A percentile compares a stretch with the other conserved stretches of the same genome.
phyloP scores from a whole-genome alignment of 2,888 invertebrate species.

The Tetragonula carbonaria region DNA sequence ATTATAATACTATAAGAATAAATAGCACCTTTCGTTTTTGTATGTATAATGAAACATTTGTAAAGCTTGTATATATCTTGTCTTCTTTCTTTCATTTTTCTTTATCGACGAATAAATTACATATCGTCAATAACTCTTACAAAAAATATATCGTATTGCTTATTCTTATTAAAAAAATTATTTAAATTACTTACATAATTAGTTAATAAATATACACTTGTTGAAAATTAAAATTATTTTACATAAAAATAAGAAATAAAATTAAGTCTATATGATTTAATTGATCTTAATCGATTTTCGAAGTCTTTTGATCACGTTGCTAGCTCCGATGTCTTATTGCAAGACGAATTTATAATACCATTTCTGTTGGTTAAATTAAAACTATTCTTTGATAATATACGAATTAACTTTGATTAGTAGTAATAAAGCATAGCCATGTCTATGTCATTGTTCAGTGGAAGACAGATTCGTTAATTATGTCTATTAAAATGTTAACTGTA shows the following conservation, averaged over 20 bases:
- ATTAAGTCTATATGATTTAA: constrained; percentile 35
- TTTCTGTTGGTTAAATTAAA: background rate
- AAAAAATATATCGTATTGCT: constrained; percentile 42
- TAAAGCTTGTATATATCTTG: constrained; percentile 29
- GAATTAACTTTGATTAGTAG: constrained; percentile 19
- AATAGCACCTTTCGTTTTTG: constrained; percentile 63
- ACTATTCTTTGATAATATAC: constrained; percentile 15
- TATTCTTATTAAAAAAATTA: background rate
- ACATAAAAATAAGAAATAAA: constrained; percentile 45
- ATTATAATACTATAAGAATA: constrained; percentile 68
- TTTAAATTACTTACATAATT: constrained; percentile 31
- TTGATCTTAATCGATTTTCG: constrained; percentile 10
- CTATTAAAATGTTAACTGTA: background rate
- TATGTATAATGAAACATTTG: constrained; percentile 19
- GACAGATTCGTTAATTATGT: constrained; percentile 29
- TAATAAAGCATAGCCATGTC: background rate
- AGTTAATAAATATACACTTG: constrained; percentile 52
- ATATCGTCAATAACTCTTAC: constrained; percentile 14
- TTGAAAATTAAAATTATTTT: constrained; percentile 45
- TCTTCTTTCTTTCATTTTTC: background rate
- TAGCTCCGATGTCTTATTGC: constrained; percentile 14
- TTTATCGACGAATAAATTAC: constrained; percentile 16
- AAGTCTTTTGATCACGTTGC: constrained; percentile 36
- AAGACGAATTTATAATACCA: constrained; percentile 23
- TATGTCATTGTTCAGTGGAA: constrained; percentile 32